phyloP scores from a whole-genome alignment of 2,888 invertebrate genomes.

The Parasteatoda lunata region DNA sequence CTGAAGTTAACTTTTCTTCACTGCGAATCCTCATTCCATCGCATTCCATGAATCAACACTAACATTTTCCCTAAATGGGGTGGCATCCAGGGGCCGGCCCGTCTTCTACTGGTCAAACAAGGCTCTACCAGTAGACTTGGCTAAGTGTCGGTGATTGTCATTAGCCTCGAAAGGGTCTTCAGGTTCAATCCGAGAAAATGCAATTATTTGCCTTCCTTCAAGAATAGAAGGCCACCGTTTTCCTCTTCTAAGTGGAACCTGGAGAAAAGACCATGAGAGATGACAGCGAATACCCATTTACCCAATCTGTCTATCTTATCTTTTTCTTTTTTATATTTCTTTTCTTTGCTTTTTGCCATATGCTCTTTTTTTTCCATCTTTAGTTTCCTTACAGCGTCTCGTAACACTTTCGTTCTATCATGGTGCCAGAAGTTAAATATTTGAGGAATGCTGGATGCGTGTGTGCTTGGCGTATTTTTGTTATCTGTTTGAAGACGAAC shows the following conservation, averaged over 20 bases:
- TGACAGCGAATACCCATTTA: slow-evolving; percentile 58
- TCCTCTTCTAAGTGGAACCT: neutral
- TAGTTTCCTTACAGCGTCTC: neutral
- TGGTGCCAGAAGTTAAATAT: slow-evolving; percentile 54
- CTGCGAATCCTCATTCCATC: neutral
- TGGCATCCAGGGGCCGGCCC: neutral
- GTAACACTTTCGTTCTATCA: slow-evolving; percentile 7
- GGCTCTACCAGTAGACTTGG: slow-evolving; percentile 18
- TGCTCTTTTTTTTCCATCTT: neutral
- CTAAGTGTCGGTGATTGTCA: slow-evolving; percentile 54
- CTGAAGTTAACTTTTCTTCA: neutral
- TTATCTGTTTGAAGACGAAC: neutral
- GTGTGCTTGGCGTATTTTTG: neutral
- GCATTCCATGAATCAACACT: neutral
- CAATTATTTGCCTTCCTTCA: slow-evolving; percentile 61
- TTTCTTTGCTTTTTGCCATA: neutral
- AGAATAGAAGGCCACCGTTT: slow-evolving; percentile 29
- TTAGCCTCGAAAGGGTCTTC: slow-evolving; percentile 46
- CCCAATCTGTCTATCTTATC: slow-evolving; percentile 5
- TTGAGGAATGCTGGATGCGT: slow-evolving; percentile 19
- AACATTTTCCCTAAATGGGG: neutral
- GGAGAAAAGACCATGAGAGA: slow-evolving; percentile 22
- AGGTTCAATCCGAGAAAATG: slow-evolving; percentile 57
- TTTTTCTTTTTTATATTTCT: neutral
- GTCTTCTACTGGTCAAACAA: slow-evolving; percentile 24